Percentiles rank a stretch among this genome's conserved stretches.
Conservation (phyloP, 1,140 invertebrate species). For the Papilio glaucus region DNA sequence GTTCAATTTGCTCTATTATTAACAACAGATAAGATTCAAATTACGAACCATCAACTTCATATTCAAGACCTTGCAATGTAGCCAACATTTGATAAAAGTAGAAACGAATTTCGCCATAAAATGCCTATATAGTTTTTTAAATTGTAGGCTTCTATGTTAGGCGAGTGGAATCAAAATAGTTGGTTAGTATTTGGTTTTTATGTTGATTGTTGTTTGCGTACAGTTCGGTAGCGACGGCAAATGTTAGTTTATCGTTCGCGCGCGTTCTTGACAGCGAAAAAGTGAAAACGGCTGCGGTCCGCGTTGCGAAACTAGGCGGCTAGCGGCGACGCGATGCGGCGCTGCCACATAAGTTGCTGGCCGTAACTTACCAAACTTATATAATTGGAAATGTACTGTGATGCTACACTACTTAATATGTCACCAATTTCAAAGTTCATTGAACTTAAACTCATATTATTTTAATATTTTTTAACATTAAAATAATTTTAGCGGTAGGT, state of each 20-base stretch:
- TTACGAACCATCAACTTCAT: conserved; percentile 46
- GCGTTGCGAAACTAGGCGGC: conserved; percentile 77
- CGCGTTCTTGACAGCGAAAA: conserved; percentile 83
- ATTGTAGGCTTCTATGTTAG: conserved; percentile 62
- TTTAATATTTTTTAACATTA: neutral
- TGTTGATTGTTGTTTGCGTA: conserved; percentile 45
- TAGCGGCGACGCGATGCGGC: conserved; percentile 45
- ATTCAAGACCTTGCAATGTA: conserved; percentile 65
- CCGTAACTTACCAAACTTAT: conserved; percentile 46
- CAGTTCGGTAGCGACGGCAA: conserved; percentile 66
- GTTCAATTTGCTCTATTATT: conserved; percentile 57
- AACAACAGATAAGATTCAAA: conserved; percentile 64
- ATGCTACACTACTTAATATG: conserved; percentile 37
- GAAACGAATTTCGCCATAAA: conserved; percentile 54
- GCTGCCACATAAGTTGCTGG: conserved; percentile 45
- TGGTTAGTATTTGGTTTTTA: conserved; percentile 46
- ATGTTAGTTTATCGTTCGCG: conserved; percentile 81
- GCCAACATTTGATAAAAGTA: conserved; percentile 51
- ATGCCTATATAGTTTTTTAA: conserved; percentile 51
- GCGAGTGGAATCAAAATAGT: conserved; percentile 48
- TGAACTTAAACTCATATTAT: conserved; percentile 1
- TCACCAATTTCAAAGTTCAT: conserved; percentile 31
- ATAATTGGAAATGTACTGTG: conserved; percentile 54
- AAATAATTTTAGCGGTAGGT: neutral
- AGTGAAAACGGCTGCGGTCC: conserved; percentile 80